These are phyloP conservation scores for Solenodon paradoxus DNA, from an alignment of 2,113 vertebrate genomes.

Conservation along the genomic window DNA sequence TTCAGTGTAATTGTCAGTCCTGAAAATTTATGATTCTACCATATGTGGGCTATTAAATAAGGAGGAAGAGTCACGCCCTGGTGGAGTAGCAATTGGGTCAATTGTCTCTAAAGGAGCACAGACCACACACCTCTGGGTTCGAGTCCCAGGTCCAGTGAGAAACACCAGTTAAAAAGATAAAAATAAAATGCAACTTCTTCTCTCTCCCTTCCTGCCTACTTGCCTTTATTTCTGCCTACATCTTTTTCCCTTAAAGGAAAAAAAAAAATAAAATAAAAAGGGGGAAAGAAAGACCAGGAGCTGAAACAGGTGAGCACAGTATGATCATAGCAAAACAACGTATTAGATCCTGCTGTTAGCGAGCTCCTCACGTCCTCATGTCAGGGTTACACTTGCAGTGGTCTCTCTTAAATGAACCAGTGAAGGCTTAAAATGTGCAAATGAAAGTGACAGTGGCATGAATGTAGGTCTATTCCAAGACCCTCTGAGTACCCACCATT, in stretches of 20 bases:
- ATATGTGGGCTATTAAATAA: neutral
- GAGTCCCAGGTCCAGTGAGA: too few species aligned
- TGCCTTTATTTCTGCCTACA: too few species aligned
- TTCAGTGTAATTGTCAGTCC: neutral
- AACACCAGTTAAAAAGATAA: too few species aligned
- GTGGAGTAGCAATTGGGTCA: neutral
- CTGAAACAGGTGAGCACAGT: neutral
- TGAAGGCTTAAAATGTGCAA: neutral
- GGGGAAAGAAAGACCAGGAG: too few species aligned
- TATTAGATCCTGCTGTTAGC: neutral
- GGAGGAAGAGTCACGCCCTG: neutral
- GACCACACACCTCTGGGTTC: too few species aligned
- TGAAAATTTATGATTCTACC: neutral
- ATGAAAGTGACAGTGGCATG: neutral
- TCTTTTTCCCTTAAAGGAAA: too few species aligned
- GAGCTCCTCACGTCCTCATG: neutral
- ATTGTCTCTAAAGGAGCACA: too few species aligned
- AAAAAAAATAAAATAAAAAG: too few species aligned
- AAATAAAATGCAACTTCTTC: too few species aligned
- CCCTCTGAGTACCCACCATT: neutral
- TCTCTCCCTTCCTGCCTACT: too few species aligned
- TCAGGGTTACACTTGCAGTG: neutral
- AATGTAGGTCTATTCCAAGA: neutral
- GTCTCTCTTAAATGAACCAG: neutral
- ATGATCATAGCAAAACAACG: neutral